These are phyloP conservation scores for Ichneumoninae sp. DNA, from an alignment of 2,888 invertebrate species.

Conservation along the genomic window DNA sequence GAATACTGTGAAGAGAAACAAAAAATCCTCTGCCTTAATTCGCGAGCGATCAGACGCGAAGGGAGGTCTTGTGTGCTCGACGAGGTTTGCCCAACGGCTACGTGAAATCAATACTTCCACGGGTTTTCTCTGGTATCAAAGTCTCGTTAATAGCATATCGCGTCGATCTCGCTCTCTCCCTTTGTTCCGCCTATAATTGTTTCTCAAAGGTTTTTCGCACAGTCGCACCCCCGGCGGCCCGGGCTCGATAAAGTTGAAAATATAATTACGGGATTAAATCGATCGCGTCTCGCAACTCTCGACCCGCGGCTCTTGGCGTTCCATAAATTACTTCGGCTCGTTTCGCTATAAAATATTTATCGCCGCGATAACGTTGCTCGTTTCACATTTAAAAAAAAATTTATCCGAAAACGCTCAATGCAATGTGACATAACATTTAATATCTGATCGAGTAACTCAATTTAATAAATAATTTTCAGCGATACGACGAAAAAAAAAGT, in stretches of 20 bases:
- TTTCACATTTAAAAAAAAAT: neutral
- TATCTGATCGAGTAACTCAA: neutral
- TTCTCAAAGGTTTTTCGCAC: conserved; percentile 30
- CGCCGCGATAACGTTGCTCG: neutral
- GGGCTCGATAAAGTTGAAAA: conserved; percentile 1
- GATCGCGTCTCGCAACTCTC: neutral
- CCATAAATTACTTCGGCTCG: conserved; percentile 17
- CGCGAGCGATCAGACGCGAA: conserved; percentile 62
- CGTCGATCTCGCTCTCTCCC: conserved; percentile 67
- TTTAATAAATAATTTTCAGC: neutral
- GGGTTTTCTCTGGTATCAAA: conserved; percentile 69
- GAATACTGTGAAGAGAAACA: conserved; percentile 49
- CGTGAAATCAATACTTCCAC: conserved; percentile 75
- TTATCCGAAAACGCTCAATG: neutral
- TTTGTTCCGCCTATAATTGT: conserved; percentile 22
- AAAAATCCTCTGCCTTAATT: conserved; percentile 69
- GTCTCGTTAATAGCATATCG: conserved; percentile 72
- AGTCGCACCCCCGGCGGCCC: neutral
- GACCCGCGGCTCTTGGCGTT: neutral
- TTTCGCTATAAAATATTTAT: conserved; percentile 32
- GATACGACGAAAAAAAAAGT: neutral
- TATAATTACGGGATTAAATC: conserved; percentile 44
- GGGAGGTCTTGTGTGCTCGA: conserved; percentile 68
- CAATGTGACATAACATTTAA: neutral
- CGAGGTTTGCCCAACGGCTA: conserved; percentile 72